phyloP scores from a whole-genome alignment of 2,113 vertebrate species.

The Cathartes aura region DNA sequence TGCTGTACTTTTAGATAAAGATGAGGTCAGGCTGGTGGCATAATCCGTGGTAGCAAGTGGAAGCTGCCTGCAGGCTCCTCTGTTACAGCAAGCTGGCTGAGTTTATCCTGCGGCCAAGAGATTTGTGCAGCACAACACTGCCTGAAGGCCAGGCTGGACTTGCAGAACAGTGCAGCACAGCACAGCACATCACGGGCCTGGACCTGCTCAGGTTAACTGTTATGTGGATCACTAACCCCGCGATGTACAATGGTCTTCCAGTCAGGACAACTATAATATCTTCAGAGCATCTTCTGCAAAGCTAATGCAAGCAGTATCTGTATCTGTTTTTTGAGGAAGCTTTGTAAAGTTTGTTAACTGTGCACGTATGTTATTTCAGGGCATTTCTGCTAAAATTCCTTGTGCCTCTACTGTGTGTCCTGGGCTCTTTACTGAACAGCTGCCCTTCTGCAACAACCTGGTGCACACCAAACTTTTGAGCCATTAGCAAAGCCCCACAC shows the following conservation, averaged over 20 bases:
- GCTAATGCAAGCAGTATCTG: not conserved
- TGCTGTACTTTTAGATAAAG: not conserved
- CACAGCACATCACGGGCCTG: not conserved
- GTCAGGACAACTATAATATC: not conserved
- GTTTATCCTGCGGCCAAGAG: not conserved
- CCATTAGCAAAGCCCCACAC: not conserved
- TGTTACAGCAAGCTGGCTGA: not conserved
- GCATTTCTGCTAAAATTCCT: not conserved
- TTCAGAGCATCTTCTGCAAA: not conserved
- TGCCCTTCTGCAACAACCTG: not conserved
- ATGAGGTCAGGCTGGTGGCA: not conserved
- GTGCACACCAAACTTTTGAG: not conserved
- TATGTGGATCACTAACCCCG: not conserved
- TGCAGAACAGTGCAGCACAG: not conserved
- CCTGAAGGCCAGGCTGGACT: not conserved
- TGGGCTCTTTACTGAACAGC: not conserved
- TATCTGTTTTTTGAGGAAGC: not conserved
- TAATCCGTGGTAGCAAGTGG: not conserved
- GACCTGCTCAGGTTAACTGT: not conserved
- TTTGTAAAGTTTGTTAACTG: not conserved
- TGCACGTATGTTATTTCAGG: not conserved
- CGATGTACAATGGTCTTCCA: not conserved
- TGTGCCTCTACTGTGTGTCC: not conserved
- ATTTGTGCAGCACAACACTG: rapidly evolving
- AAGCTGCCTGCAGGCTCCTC: not conserved